These are phyloP conservation scores for Dolichoris vasculosae DNA, from an alignment of 1,140 invertebrate genomes.

Conservation along the genomic window DNA sequence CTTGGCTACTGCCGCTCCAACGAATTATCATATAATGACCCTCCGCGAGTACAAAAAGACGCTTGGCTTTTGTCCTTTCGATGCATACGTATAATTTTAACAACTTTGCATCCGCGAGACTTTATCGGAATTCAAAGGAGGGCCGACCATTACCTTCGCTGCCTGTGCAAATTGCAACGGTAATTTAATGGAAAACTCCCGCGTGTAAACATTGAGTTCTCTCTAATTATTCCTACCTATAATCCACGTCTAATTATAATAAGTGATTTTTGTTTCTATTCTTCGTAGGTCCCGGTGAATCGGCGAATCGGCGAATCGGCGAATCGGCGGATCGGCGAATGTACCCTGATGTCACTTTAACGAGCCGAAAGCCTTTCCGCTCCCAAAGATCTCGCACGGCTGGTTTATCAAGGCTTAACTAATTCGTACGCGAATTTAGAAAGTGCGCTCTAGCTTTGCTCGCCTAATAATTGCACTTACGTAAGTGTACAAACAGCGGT, in stretches of 20 bases:
- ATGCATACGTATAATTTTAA: too few species aligned
- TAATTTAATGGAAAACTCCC: background rate
- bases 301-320: too few species aligned
- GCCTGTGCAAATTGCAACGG: background rate
- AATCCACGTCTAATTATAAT: background rate
- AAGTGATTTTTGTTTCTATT: background rate
- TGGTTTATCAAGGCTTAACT: slow-evolving; percentile 46
- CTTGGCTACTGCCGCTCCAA: too few species aligned
- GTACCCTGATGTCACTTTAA: slow-evolving; percentile 31
- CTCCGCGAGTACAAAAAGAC: background rate
- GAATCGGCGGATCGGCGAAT: too few species aligned
- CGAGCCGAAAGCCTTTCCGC: slow-evolving; percentile 28
- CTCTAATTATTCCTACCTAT: background rate
- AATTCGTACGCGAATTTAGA: slow-evolving; percentile 62
- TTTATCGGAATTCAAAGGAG: too few species aligned
- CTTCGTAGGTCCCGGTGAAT: too few species aligned
- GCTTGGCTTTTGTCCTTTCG: too few species aligned
- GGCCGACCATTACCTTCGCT: too few species aligned
- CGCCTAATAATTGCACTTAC: slow-evolving; percentile 58
- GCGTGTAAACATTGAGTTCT: background rate
- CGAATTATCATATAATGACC: background rate
- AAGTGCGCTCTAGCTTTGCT: slow-evolving; percentile 52
- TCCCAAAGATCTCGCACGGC: background rate
- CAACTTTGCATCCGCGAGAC: too few species aligned
- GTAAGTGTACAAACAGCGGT: slow-evolving; percentile 38